phyloP scores from a whole-genome alignment of 2,797 vertebrate species.

The Capromys pilorides region DNA sequence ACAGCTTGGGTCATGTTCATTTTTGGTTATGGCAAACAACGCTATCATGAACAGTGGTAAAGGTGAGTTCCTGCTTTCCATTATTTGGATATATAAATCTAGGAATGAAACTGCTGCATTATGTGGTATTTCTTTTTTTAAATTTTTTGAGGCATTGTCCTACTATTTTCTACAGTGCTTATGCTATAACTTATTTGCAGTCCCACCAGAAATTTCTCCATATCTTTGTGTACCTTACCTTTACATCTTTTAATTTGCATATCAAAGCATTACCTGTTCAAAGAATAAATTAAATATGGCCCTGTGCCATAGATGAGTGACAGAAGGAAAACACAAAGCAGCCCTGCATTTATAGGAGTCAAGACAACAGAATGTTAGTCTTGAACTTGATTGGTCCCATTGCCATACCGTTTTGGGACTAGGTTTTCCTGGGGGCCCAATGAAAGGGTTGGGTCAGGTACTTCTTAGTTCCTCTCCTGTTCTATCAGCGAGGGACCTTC shows the following conservation, averaged over 20 bases:
- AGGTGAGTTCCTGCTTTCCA: neutral
- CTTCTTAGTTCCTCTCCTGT: neutral
- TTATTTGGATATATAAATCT: neutral
- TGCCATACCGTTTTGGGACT: neutral
- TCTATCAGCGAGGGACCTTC: neutral
- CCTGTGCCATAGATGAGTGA: neutral
- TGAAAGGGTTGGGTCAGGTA: neutral
- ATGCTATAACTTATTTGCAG: neutral
- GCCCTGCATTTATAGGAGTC: neutral
- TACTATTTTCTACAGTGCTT: neutral
- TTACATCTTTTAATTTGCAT: neutral
- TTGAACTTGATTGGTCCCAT: neutral
- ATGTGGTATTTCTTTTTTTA: neutral
- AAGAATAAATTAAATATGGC: neutral
- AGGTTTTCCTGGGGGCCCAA: neutral
- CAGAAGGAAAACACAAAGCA: neutral
- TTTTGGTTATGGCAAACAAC: neutral
- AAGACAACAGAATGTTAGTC: neutral
- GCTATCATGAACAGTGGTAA: neutral
- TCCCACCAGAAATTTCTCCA: neutral
- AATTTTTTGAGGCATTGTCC: neutral
- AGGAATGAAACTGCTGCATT: neutral
- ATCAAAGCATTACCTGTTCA: neutral
- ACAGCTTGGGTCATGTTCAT: neutral
- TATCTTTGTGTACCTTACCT: neutral